Evolutionary conservation across 2,888 invertebrate species (phyloP).

Genomic region (Himalopsyche japonica): DNA sequence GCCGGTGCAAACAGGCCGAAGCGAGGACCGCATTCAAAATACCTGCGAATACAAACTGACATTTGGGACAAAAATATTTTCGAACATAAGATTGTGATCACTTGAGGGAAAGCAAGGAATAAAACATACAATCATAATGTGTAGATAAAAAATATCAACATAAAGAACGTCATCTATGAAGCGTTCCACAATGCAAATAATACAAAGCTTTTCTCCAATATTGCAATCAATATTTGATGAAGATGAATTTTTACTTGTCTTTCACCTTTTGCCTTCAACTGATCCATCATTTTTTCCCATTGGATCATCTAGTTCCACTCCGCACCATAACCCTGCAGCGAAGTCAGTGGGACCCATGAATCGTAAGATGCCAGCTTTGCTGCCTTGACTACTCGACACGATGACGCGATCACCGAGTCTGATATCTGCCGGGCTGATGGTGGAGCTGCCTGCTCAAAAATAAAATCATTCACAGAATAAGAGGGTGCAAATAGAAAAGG

Average conservation of each 20-base stretch:
- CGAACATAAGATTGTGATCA: no score
- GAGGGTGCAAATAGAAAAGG: neutral
- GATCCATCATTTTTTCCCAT: constrained; percentile 96
- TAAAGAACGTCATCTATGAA: no score
- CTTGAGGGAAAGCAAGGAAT: no score
- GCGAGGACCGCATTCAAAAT: constrained; percentile 89
- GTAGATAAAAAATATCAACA: no score
- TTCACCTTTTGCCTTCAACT: constrained; percentile 86
- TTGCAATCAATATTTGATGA: no score
- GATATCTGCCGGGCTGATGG: constrained; percentile 59
- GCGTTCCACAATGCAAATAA: no score
- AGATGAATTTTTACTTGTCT: no score
- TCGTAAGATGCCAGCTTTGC: constrained; percentile 83
- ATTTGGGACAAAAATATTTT: neutral
- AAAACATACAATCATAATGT: no score
- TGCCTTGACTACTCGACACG: constrained; percentile 82
- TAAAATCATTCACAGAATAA: neutral
- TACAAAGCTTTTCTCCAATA: no score
- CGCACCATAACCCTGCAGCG: constrained; percentile 93
- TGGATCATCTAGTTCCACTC: constrained; percentile 92
- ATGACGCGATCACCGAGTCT: constrained; percentile 91
- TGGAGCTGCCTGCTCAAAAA: constrained; percentile 32
- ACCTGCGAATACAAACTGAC: constrained; percentile 61
- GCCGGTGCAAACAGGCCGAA: constrained; percentile 93
- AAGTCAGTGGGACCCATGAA: constrained; percentile 89